These are phyloP conservation scores for Pseudeuparius sepicola DNA, from an alignment of 2,888 invertebrate genomes.

Conservation along the genomic window DNA sequence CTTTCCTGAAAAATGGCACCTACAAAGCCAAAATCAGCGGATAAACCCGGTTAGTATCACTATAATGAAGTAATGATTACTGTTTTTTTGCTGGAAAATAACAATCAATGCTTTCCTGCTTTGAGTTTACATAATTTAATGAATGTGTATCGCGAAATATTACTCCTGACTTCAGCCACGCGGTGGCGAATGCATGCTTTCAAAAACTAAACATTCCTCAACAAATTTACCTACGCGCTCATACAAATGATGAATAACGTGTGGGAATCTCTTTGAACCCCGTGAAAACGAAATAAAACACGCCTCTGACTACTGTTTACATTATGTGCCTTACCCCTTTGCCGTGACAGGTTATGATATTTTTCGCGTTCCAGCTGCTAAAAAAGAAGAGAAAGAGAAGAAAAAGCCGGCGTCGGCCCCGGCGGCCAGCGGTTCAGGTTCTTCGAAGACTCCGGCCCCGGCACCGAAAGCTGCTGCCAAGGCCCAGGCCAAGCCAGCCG, in stretches of 20 bases:
- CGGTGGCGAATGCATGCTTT: constrained; percentile 22
- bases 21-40: constrained; percentile 67
- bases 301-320: constrained; percentile 26
- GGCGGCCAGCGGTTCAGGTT: constrained; percentile 34
- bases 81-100: too few relatives aligned
- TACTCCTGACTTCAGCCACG: constrained; percentile 28
- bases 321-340: too few relatives aligned
- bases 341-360: too few relatives aligned
- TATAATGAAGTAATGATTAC: constrained; percentile 1
- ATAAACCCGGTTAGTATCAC: constrained; percentile 65
- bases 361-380: constrained; percentile 30
- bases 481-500: constrained; percentile 28
- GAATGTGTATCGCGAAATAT: too few relatives aligned
- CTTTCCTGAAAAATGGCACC: constrained; percentile 64
- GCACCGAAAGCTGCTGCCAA: constrained; percentile 41
- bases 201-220: background rate
- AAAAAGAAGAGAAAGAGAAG: constrained; percentile 47
- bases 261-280: constrained; percentile 50
- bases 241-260: constrained; percentile 39
- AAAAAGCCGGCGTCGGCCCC: constrained; percentile 40
- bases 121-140: too few relatives aligned
- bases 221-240: constrained; percentile 27
- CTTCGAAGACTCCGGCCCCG: constrained; percentile 32
- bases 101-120: too few relatives aligned
- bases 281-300: constrained; percentile 25